Base-by-base conservation (phyloP, 2,888 invertebrate genomes). In the Carcina quercana region DNA sequence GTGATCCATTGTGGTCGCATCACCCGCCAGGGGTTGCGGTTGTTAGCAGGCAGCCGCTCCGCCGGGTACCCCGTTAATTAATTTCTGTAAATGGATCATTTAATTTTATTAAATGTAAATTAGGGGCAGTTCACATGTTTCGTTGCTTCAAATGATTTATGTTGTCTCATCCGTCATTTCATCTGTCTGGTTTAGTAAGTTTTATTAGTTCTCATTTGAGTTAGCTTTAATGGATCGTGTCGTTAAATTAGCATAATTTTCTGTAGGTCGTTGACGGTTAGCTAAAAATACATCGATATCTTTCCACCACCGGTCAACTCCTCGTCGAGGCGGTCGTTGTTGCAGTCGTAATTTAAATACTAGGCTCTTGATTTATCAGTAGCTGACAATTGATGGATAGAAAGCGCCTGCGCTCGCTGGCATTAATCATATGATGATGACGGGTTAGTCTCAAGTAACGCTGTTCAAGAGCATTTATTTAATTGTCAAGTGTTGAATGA, bases 71-170 rank as follows among this genome's bases (percentile, higher is more conserved):
- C 76, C 70, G 62, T 82, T 83, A 83, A 82, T 83, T 83, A 83
- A 78, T 82, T 76, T 80, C 69, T 72, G 53, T 76, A 79, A 82
- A 82, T 79, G 83, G 67, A 79, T 83, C 82, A 83, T 83, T 82
- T 82, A 83, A 82, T 83, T 82, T 82, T 63, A 83, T 80, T 76
- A 76, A 80, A 80, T 83, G 72, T 72, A 82, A 83, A 82, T 80
- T 64, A 75, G 71, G 72, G 76, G 79, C 71, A 70, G 70, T 66
- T 57, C 47, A 47, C 60, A 56, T 59, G 61, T 50, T 59, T 57
- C 57, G 52, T 63, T 29, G 22, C 49, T 51, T 48, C 43, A 45
- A 40, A 62, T 66, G 57, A 69, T 66, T 63, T 50, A 58, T 54
- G 6, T 15, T 35, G 26, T 25, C 26, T 28, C n/a, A n/a, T n/a